phyloP scores from a whole-genome alignment of 2,888 invertebrate genomes.

The Mycalesis mineus region DNA sequence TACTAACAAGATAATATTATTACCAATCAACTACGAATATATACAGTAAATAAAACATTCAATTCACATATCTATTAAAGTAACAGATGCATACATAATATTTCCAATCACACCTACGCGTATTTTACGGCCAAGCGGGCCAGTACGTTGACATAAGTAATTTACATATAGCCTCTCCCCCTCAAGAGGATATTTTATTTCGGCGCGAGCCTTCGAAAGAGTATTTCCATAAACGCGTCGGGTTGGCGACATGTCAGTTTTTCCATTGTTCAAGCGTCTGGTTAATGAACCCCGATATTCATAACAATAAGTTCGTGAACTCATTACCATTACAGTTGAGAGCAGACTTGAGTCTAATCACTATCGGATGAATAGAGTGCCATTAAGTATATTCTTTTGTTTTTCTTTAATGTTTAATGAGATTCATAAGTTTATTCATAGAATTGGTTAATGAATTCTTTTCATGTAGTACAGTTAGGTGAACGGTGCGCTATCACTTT shows the following conservation, averaged over 20 bases:
- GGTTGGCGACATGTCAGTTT: background rate
- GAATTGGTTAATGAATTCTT: background rate
- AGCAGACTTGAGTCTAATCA: background rate
- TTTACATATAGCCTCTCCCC: background rate
- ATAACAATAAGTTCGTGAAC: constrained; percentile 5
- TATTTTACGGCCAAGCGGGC: background rate
- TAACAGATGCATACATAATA: too few species aligned
- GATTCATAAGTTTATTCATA: background rate
- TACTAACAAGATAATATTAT: too few species aligned
- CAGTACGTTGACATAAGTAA: background rate
- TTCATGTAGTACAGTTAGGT: background rate
- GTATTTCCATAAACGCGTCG: background rate
- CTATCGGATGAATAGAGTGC: background rate
- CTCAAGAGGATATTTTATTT: background rate
- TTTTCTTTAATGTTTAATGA: too few species aligned
- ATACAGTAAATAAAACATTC: too few species aligned
- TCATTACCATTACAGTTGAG: background rate
- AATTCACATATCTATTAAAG: too few species aligned
- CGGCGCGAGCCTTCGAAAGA: background rate
- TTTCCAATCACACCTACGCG: background rate
- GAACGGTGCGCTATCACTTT: too few species aligned
- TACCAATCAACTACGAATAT: too few species aligned
- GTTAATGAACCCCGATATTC: constrained; percentile 3
- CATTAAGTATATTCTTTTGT: background rate
- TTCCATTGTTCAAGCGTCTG: background rate